These are phyloP conservation scores for Chaunax sp. DNA, from an alignment of 2,797 vertebrate genomes.

Conservation along the genomic window DNA sequence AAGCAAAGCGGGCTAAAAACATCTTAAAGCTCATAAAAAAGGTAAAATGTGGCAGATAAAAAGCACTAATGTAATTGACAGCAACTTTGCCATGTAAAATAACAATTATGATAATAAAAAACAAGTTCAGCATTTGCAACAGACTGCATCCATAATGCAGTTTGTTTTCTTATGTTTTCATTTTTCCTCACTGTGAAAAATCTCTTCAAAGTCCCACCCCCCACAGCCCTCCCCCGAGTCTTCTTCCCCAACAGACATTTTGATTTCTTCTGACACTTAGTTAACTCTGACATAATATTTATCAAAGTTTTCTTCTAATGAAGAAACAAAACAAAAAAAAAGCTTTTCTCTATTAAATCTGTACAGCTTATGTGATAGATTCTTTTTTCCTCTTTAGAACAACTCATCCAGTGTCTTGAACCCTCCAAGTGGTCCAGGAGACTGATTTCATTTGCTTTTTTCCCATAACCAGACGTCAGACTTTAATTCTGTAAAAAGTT, in stretches of 20 bases:
- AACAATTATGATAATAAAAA: slow-evolving; percentile 77
- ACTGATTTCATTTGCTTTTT: slow-evolving; percentile 65
- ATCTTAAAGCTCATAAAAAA: slow-evolving; percentile 98
- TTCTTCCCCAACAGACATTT: slow-evolving; percentile 89
- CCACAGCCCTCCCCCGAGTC: slow-evolving; percentile 39
- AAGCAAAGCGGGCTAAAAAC: slow-evolving; percentile 98
- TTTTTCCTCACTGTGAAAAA: slow-evolving; percentile 90
- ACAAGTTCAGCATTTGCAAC: slow-evolving; percentile 90
- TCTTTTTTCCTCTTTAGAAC: slow-evolving; percentile 83
- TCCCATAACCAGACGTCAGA: slow-evolving; percentile 88
- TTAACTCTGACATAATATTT: slow-evolving; percentile 92
- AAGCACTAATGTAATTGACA: slow-evolving; percentile 95
- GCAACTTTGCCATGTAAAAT: slow-evolving; percentile 91
- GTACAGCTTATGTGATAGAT: slow-evolving; percentile 92
- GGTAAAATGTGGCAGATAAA: slow-evolving; percentile 96
- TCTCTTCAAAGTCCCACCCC: slow-evolving; percentile 86
- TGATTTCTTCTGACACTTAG: slow-evolving; percentile 89
- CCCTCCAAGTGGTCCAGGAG: slow-evolving; percentile 85
- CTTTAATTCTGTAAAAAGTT: slow-evolving; percentile 89
- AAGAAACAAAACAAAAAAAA: slow-evolving; percentile 87
- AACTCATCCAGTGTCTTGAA: slow-evolving; percentile 86
- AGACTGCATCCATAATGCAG: slow-evolving; percentile 91
- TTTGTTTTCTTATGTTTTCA: slow-evolving; percentile 64
- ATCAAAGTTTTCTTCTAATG: slow-evolving; percentile 94
- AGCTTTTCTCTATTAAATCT: slow-evolving; percentile 92